Evolutionary conservation across 2,888 invertebrate genomes (phyloP).

Genomic region (Diaperis boleti): DNA sequence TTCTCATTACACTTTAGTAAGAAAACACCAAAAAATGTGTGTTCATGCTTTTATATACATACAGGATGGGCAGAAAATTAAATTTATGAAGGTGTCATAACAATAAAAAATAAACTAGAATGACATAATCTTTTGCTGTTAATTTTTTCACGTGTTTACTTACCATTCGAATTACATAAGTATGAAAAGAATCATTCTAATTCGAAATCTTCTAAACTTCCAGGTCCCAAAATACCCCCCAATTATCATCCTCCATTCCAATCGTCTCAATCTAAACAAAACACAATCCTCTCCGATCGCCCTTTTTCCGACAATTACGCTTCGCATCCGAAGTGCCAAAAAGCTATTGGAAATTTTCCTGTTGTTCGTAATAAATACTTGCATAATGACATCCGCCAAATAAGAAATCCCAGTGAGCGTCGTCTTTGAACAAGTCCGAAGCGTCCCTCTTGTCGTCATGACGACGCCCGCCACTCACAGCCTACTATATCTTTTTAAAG

Average conservation of each 20-base stretch:
- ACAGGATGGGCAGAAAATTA: too few relatives aligned
- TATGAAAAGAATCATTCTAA: too few relatives aligned
- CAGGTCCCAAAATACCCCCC: neutral
- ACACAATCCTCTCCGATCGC: slow-evolving; percentile 3
- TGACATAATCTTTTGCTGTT: too few relatives aligned
- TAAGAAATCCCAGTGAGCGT: slow-evolving; percentile 49
- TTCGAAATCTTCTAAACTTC: neutral
- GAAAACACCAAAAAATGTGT: too few relatives aligned
- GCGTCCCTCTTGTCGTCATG: slow-evolving; percentile 38
- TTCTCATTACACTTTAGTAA: too few relatives aligned
- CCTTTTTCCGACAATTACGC: slow-evolving; percentile 23
- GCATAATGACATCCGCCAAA: slow-evolving; percentile 55
- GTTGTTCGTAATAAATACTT: slow-evolving; percentile 52
- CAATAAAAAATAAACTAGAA: too few relatives aligned
- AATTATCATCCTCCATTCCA: slow-evolving; percentile 9
- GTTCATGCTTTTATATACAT: too few relatives aligned
- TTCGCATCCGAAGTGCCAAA: slow-evolving; percentile 24
- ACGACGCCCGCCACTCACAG: slow-evolving; percentile 55
- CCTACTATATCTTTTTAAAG: slow-evolving; percentile 36
- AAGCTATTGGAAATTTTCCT: slow-evolving; percentile 42
- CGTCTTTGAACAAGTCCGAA: slow-evolving; percentile 44
- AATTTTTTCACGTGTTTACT: neutral
- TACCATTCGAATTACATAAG: too few relatives aligned
- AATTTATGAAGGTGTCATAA: too few relatives aligned
- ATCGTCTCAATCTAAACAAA: slow-evolving; percentile 13